Base-by-base conservation (phyloP, 2,888 invertebrate species). In the Catocala nupta region DNA sequence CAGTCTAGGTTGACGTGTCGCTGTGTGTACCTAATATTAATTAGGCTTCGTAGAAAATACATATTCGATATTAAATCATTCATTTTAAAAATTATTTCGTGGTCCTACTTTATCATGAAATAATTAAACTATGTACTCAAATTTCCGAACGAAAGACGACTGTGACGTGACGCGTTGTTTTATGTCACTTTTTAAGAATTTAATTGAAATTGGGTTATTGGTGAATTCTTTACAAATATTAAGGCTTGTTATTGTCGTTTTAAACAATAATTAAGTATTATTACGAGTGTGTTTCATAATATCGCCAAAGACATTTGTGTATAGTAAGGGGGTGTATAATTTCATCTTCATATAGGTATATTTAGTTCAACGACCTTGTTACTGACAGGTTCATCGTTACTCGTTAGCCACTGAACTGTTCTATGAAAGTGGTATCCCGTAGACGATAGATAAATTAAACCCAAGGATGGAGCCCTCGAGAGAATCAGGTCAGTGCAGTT, bases 291-390 rank as follows among this genome's bases (percentile, higher is more conserved):
- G 71, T 77, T 72, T 81, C 75, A 84, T 74, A 74, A 65, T 78
- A 82, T 73, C 68, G 59, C 47, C 61, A 70, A 68, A 81, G 66
- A 80, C 61, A 52, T 78, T 79, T 75, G 81, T 82, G 83, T 82
- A 75, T 76, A 78, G 71, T 65, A 68, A 78, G 79, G 81, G 80
- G 78, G 85, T 88, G 84, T 87, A 83, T 85, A 86, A 83, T 86
- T 86, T 85, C 85, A 87, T 71, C 64, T 68, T 76, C 70, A 0
- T 83, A 83, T 91, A 92, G 90, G 92, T 93, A 93, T 92, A 94
- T 94, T 93, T 93, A 93, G 94, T 94, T 94, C 94, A 94, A 89
- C 92, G 94, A 94, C 94, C 94, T 94, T 94, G 93, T 92, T 94
- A 88, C 93, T 94, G 94, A 93, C 94, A 94, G 94, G 94, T 93